Evolutionary conservation across 2,113 vertebrate genomes (phyloP), one percentile per base, ranked within the genome.

Genomic region (Guaruba guarouba): DNA sequence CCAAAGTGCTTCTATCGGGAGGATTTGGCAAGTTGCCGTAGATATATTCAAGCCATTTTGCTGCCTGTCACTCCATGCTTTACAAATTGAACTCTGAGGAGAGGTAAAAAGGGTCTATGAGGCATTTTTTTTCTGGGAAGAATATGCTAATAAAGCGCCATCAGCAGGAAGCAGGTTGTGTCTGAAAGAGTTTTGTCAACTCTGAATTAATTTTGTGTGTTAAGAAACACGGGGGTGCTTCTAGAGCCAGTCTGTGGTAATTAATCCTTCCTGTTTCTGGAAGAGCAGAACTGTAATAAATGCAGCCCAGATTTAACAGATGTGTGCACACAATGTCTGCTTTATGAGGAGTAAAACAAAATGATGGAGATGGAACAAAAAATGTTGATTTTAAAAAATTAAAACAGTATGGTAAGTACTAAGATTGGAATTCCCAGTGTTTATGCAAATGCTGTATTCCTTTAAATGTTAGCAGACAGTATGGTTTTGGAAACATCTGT

Each of bases 171-270:
- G 97, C 98, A 98, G 98, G 97, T 98, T 98, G 97, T 98, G 97
- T 98, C 98, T 98, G 98, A 98, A 98, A 98, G 98, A 98, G 98
- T 98, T 98, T 98, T 98, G 98, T 98, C 98, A 98, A 98, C 98
- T 98, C 98, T 98, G 98, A 98, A 98, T 98, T 98, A 98, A 98
- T 98, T 98, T 98, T 98, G 97, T 98, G 97, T 98, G 98, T 98
- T 98, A 98, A 98, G 97, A 98, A 98, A 97, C 98, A 97, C 73
- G 85, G 97, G 98, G 98, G 97, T 97, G 96, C 98, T 97, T 97
- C 98, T 97, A 97, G 96, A 98, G 95, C 96, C 7, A 33, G 97
- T 95, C 97, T 97, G 95, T 97, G 97, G 98, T 98, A 98, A 98
- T 98, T 98, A 98, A 98, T 98, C 98, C 98, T 98, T 98, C 98